phyloP scores from a whole-genome alignment of 2,797 vertebrate genomes.

The Rhinogobio ventralis region DNA sequence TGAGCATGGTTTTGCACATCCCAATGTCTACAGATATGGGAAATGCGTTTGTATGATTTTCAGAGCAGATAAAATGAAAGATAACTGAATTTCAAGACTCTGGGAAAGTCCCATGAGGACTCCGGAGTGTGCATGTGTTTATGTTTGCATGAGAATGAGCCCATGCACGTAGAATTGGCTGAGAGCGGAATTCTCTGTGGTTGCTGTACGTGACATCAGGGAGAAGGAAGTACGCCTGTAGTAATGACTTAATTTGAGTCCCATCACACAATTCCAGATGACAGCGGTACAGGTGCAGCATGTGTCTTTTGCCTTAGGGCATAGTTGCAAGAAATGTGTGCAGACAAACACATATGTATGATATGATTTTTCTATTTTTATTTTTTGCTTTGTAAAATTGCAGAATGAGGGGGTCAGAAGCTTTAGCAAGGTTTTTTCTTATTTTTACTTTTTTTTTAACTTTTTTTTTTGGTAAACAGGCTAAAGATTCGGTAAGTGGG shows the following conservation, averaged over 20 bases:
- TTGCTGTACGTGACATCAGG: conserved; percentile 13
- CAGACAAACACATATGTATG: conserved; percentile 10
- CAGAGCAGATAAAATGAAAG: not conserved
- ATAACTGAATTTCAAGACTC: conserved; percentile 22
- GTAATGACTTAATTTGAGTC: conserved; percentile 76
- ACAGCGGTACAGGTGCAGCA: conserved; percentile 72
- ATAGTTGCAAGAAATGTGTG: conserved; percentile 59
- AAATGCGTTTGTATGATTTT: conserved; percentile 6
- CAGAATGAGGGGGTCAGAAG: not conserved
- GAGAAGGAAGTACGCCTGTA: conserved; percentile 60
- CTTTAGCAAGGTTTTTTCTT: not conserved
- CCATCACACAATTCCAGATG: conserved; percentile 71
- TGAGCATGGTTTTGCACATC: not conserved
- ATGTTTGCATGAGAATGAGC: conserved; percentile 31
- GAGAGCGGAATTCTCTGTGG: conserved; percentile 31
- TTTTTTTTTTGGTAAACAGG: too few species aligned
- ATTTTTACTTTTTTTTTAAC: too few species aligned
- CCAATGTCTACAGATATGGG: not conserved
- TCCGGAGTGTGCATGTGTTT: conserved; percentile 17
- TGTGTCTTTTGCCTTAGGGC: conserved; percentile 68
- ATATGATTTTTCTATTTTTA: conserved; percentile 23
- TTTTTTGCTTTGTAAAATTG: too few species aligned
- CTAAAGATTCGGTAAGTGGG: not conserved
- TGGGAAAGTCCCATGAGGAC: conserved; percentile 11
- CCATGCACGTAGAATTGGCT: not conserved